A percentile compares a stretch with the other conserved stretches of the same genome.
Evolutionary conservation across 1,140 invertebrate genomes (phyloP).

Genomic region (Drosophila watanabei): DNA sequence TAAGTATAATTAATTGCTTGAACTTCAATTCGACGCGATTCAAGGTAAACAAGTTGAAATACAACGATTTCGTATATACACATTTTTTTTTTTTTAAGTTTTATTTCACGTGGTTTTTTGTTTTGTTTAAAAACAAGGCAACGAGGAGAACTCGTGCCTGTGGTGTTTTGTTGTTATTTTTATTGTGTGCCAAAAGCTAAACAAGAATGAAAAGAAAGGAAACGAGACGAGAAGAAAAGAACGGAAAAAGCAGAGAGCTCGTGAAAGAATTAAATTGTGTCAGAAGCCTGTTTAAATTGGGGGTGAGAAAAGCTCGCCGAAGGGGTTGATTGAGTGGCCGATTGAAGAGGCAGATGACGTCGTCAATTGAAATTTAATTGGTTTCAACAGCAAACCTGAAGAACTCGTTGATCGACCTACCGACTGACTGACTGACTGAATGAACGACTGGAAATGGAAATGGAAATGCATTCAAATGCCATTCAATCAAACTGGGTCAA

Average conservation of each 20-base stretch:
- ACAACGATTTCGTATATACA: constrained; percentile 55
- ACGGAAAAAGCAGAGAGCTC: background rate
- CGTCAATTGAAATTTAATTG: constrained; percentile 70
- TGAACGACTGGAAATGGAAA: constrained; percentile 12
- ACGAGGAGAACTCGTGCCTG: constrained; percentile 55
- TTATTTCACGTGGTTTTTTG: constrained; percentile 23
- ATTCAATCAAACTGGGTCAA: constrained; percentile 59
- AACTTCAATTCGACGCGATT: constrained; percentile 66
- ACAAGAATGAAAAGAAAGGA: constrained; percentile 26
- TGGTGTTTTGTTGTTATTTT: constrained; percentile 33
- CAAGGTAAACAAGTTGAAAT: constrained; percentile 69
- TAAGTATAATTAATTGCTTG: constrained; percentile 66
- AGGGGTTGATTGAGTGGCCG: constrained; percentile 31
- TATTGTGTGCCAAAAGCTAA: constrained; percentile 52
- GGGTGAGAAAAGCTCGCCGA: constrained; percentile 14
- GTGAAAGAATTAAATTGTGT: constrained; percentile 29
- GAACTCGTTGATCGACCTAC: constrained; percentile 39
- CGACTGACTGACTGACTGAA: constrained; percentile 17
- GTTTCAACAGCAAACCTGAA: constrained; percentile 44
- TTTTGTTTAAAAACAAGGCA: constrained; percentile 68
- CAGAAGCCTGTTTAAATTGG: constrained; percentile 12
- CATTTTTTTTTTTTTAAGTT: constrained; percentile 41
- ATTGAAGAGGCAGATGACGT: constrained; percentile 59
- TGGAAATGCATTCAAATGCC: constrained; percentile 56
- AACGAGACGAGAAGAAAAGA: background rate